These are phyloP conservation scores for Ditylenchus dipsaci DNA, from an alignment of 1,140 invertebrate species.

Conservation along the genomic window DNA sequence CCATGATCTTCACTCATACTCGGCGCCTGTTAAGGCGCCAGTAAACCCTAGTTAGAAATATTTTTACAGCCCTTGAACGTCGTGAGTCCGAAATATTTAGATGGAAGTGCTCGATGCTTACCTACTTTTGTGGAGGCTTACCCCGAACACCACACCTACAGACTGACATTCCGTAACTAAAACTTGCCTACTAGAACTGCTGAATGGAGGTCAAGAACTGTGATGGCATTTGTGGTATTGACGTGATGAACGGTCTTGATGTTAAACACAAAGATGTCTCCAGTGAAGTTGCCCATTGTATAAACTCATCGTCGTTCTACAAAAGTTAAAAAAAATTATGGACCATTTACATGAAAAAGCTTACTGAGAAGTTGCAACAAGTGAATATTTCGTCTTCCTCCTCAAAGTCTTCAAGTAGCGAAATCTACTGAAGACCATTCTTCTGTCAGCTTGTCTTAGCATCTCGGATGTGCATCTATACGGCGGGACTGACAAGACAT, in stretches of 20 bases:
- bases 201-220: constrained; percentile 32
- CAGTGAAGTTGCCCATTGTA: constrained; percentile 80
- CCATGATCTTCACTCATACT: too few relatives aligned
- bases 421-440: constrained; percentile 81
- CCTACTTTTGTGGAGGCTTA: too few relatives aligned
- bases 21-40: too few relatives aligned
- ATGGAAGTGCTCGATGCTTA: too few relatives aligned
- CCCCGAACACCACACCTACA: too few relatives aligned
- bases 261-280: constrained; percentile 82
- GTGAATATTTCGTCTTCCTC: constrained; percentile 78
- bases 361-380: constrained; percentile 72
- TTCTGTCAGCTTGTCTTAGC: constrained; percentile 67
- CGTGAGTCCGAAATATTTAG: too few relatives aligned
- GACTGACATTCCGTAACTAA: too few relatives aligned
- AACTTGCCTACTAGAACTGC: too few relatives aligned
- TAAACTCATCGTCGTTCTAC: constrained; percentile 73
- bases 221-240: constrained; percentile 38
- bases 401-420: constrained; percentile 77
- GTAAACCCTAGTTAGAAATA: too few relatives aligned
- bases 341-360: constrained; percentile 28
- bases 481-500: constrained; percentile 22
- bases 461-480: constrained; percentile 33
- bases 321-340: constrained; percentile 26
- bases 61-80: too few relatives aligned
- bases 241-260: constrained; percentile 66